Evolutionary conservation across 2,113 vertebrate species (phyloP).

Genomic region (Brienomyrus longianalis): DNA sequence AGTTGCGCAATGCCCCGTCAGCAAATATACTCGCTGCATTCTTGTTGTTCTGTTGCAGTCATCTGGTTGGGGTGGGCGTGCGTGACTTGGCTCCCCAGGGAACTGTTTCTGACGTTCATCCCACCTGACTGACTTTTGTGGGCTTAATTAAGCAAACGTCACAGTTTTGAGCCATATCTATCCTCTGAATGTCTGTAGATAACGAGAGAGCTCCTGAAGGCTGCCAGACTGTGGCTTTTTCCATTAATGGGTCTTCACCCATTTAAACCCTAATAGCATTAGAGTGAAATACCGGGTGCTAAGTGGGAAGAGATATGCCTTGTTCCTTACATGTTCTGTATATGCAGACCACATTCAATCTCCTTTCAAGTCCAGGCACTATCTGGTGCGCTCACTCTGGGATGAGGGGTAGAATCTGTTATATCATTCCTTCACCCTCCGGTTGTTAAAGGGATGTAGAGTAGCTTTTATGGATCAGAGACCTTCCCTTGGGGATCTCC

Average conservation of each 20-base stretch:
- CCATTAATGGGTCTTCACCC: not conserved
- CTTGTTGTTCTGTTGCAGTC: not conserved
- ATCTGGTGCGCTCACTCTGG: not conserved
- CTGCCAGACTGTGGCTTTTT: not conserved
- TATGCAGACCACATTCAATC: not conserved
- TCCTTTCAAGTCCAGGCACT: not conserved
- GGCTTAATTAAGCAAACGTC: not conserved
- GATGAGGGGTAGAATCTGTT: constrained; percentile 6
- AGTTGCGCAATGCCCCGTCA: not conserved
- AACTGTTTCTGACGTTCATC: not conserved
- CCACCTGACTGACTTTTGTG: not conserved
- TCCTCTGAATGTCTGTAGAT: not conserved
- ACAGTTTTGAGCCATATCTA: not conserved
- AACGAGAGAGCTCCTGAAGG: not conserved
- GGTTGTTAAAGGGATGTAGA: not conserved
- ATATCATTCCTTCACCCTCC: not conserved
- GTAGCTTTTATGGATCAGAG: constrained; percentile 5
- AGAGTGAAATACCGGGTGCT: not conserved
- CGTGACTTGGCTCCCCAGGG: not conserved
- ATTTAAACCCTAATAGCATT: not conserved
- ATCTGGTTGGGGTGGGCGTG: not conserved
- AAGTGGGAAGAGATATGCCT: not conserved
- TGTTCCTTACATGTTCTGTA: not conserved
- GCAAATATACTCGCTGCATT: not conserved
- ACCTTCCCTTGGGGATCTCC: constrained; percentile 2